Conservation (phyloP, 2,113 vertebrate species). For the Centrocercus urophasianus region DNA sequence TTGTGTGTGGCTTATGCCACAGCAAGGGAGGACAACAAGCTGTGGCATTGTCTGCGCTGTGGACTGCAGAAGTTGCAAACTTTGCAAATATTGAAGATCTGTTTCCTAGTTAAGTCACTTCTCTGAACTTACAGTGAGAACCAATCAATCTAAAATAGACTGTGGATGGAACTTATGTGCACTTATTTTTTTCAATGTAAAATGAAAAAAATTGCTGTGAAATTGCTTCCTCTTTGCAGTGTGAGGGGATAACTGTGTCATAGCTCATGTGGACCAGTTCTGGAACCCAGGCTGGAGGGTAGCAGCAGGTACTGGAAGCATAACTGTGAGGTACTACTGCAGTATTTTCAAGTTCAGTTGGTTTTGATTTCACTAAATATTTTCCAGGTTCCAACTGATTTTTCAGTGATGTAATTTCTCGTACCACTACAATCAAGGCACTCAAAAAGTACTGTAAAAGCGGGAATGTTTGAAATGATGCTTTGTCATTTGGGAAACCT, state of each 20-base stretch:
- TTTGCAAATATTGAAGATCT: not conserved
- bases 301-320: not conserved
- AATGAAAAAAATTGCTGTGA: not conserved
- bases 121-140: not conserved
- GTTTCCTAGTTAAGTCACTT: not conserved
- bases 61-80: not conserved
- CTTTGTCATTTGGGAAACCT: not conserved
- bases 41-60: not conserved
- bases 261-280: not conserved
- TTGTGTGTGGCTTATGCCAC: not conserved
- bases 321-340: not conserved
- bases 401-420: not conserved
- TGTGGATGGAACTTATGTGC: not conserved
- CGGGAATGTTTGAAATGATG: not conserved
- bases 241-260: not conserved
- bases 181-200: not conserved
- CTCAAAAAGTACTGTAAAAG: not conserved
- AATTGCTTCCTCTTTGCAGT: not conserved
- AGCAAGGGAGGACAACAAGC: not conserved
- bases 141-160: not conserved
- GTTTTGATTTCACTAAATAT: not conserved
- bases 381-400: not conserved
- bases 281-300: not conserved
- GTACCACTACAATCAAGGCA: not conserved
- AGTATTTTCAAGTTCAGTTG: not conserved